phyloP scores from a whole-genome alignment of 2,888 invertebrate species.

The Phorcus lineatus region DNA sequence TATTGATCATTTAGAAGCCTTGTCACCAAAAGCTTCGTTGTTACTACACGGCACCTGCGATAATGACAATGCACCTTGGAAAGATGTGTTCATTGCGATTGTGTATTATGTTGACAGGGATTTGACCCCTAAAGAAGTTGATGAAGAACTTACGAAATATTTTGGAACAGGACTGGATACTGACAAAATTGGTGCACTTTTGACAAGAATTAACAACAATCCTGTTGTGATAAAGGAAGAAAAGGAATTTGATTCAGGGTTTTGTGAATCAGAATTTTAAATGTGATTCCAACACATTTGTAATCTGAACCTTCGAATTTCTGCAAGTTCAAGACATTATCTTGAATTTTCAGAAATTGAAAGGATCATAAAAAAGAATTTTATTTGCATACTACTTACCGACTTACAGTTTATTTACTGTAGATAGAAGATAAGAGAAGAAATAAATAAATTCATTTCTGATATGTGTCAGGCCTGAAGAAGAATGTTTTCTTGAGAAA shows the following conservation, averaged over 20 bases:
- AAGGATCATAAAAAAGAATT: too few species aligned
- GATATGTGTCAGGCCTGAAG: too few species aligned
- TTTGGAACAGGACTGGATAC: constrained; percentile 56
- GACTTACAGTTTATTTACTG: too few species aligned
- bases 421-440: too few species aligned
- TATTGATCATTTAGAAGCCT: constrained; percentile 59
- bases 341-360: too few species aligned
- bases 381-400: too few species aligned
- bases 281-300: too few species aligned
- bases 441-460: too few species aligned
- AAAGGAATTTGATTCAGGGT: constrained; percentile 24
- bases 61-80: constrained; percentile 70
- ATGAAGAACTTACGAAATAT: constrained; percentile 42
- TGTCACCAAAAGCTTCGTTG: constrained; percentile 59
- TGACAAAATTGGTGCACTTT: constrained; percentile 62
- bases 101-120: constrained; percentile 47
- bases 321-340: too few species aligned
- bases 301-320: too few species aligned
- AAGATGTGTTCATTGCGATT: constrained; percentile 60
- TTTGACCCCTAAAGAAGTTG: constrained; percentile 37
- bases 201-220: constrained; percentile 65
- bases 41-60: constrained; percentile 71
- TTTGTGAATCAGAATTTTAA: not conserved
- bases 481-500: too few species aligned
- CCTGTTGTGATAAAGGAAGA: constrained; percentile 54